These are phyloP conservation scores for Myotis findleyi DNA, from an alignment of 2,797 vertebrate genomes.

Conservation along the genomic window DNA sequence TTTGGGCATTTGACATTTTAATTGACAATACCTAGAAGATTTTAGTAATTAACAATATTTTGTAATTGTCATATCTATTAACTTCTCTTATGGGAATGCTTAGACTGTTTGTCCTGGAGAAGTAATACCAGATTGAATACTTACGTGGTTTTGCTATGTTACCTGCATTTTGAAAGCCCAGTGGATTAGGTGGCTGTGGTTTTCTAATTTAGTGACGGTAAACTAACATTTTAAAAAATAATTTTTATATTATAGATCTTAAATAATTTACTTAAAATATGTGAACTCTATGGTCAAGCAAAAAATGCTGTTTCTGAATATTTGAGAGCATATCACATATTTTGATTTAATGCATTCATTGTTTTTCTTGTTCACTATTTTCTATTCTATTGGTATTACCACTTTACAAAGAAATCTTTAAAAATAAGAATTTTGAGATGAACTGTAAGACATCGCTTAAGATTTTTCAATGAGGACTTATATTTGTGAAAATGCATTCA, in stretches of 20 bases:
- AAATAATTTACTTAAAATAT: conserved; percentile 47
- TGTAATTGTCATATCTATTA: neutral
- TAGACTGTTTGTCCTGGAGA: conserved; percentile 37
- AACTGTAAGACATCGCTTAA: neutral
- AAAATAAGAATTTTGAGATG: neutral
- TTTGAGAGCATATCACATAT: neutral
- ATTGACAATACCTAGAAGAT: neutral
- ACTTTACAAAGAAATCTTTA: neutral
- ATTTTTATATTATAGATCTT: conserved; percentile 19
- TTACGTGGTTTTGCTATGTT: conserved; percentile 35
- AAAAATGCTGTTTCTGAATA: neutral
- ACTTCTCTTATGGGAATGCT: conserved; percentile 46
- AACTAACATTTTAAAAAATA: neutral
- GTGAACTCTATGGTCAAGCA: neutral
- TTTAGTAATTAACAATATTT: conserved; percentile 42
- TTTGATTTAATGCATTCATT: neutral
- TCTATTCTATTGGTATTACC: neutral
- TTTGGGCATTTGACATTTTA: neutral
- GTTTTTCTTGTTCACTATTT: neutral
- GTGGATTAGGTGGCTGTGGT: conserved; percentile 74
- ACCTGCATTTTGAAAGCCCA: conserved; percentile 62
- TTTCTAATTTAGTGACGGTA: conserved; percentile 6
- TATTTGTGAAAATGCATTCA: conserved; percentile 42
- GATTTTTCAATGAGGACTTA: conserved; percentile 68
- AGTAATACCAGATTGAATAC: conserved; percentile 54